A percentile compares a stretch with the other conserved stretches of the same genome.
Evolutionary conservation across 2,888 invertebrate species (phyloP).

Genomic region (Trileptium ribeirensis): DNA sequence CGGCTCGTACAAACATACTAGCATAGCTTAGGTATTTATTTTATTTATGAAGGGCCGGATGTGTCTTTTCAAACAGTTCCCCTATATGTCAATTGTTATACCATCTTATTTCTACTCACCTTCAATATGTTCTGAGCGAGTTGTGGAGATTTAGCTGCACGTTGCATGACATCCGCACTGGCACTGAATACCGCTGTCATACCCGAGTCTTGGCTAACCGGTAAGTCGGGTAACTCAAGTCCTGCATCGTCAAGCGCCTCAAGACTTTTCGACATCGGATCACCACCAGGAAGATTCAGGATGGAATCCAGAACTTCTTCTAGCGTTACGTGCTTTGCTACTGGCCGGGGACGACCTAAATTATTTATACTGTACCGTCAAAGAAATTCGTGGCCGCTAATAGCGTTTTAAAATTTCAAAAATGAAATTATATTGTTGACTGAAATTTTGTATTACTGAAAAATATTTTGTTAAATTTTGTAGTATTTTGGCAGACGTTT

Average conservation of each 20-base stretch:
- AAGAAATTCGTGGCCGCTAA: no score
- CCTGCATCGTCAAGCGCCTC: conserved; percentile 13
- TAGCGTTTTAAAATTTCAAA: no score
- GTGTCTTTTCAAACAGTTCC: no score
- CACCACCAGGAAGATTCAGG: conserved; percentile 70
- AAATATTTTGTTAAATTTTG: no score
- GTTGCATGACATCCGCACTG: conserved; percentile 45
- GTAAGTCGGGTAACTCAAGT: background rate
- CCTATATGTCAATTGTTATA: no score
- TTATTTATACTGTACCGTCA: no score
- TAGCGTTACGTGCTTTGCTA: conserved; percentile 60
- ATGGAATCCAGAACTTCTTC: conserved; percentile 88
- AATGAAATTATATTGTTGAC: no score
- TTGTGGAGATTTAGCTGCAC: conserved; percentile 44
- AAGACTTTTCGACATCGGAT: conserved; percentile 27
- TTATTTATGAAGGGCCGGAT: no score
- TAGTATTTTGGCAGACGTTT: no score
- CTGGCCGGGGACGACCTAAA: conserved; percentile 17
- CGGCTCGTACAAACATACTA: no score
- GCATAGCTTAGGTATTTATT: no score
- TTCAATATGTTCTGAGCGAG: conserved; percentile 43
- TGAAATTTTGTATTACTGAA: no score
- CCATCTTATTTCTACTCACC: conserved; percentile 33
- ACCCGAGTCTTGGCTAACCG: background rate
- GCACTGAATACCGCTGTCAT: conserved; percentile 41